Base-by-base conservation (phyloP, 2,797 vertebrate genomes). In the Channallabes apus region DNA sequence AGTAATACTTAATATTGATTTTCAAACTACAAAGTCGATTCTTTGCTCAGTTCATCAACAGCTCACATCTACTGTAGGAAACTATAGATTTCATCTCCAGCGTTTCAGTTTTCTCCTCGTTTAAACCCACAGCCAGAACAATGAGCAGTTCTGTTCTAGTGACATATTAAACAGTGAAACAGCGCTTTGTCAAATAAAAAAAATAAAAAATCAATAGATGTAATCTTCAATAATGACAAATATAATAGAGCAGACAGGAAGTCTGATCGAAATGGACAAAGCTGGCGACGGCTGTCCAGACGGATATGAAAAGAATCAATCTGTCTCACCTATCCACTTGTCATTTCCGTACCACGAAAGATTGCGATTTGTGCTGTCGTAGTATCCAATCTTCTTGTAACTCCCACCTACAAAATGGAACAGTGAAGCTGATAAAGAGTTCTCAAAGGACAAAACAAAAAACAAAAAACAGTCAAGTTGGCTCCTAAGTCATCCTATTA, bases 371-470 rank as follows among this genome's bases (percentile, higher is more conserved):
- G 97, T 97, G 94, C 97, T 99, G 94, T 99, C 98, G 24, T 98
- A 98, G 93, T 99, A 99, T 61, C 98, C 97, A 0, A 99, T 99
- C 94, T 99, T 98, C 95, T 98, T 98, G 88, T 99, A 99, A 88
- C 96, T 96, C 1, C 97, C 97, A 75, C 96, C 98, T 98, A 88
- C 51, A 68, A 73, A 71, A 83, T 80, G 24, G 75, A 85, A 71
- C 41, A 32, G 62, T 78, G 24, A 38, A 15, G 61, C 72, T 82
- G 24, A 8, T 79, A 67, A 83, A 84, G 4, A 46, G 8, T 35
- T 79, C 12, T 75, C 82, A 65, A 62, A 75, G 69, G 62, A 3
- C 35, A 72, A 18, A 35, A 82, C 41, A 69, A 14, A 71, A 73
- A 51, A 76, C n/a, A n/a, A n/a, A n/a, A n/a, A n/a, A 56, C n/a